Evolutionary conservation across 2,113 vertebrate genomes (phyloP).

Genomic region (Sphyrna mokarran): DNA sequence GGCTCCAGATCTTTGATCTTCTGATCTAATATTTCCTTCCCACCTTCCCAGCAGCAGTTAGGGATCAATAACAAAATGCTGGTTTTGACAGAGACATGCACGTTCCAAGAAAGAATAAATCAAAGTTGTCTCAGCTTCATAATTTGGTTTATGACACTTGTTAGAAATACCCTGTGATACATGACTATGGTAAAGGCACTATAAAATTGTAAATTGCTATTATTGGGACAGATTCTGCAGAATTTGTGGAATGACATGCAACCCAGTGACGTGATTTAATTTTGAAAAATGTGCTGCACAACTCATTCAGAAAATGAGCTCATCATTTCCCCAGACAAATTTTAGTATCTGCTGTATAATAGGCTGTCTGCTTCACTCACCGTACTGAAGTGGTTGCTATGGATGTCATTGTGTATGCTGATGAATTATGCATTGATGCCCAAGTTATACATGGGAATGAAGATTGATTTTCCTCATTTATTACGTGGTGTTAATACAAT

Average conservation of each 20-base stretch:
- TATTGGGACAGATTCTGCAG: neutral
- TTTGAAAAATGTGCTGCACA: neutral
- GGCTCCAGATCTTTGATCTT: no score
- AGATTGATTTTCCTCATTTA: neutral
- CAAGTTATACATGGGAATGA: neutral
- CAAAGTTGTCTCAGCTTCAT: neutral
- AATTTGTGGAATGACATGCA: neutral
- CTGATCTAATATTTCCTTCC: no score
- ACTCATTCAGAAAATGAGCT: neutral
- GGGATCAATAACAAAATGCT: no score
- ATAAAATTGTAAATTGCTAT: neutral
- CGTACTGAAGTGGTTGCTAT: neutral
- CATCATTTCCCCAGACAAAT: neutral
- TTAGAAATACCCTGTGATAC: neutral
- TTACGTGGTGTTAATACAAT: neutral
- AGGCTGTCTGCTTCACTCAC: neutral
- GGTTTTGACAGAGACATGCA: no score
- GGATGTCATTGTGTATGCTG: neutral
- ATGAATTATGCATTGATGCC: slow-evolving; percentile 21
- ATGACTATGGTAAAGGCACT: neutral
- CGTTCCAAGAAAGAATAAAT: no score
- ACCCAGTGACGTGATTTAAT: neutral
- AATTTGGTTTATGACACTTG: neutral
- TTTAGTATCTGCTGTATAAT: neutral
- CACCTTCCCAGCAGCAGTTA: no score